A percentile compares a stretch with the other conserved stretches of the same genome.
phyloP scores from a whole-genome alignment of 2,113 vertebrate genomes.

The Harpagus bidentatus region DNA sequence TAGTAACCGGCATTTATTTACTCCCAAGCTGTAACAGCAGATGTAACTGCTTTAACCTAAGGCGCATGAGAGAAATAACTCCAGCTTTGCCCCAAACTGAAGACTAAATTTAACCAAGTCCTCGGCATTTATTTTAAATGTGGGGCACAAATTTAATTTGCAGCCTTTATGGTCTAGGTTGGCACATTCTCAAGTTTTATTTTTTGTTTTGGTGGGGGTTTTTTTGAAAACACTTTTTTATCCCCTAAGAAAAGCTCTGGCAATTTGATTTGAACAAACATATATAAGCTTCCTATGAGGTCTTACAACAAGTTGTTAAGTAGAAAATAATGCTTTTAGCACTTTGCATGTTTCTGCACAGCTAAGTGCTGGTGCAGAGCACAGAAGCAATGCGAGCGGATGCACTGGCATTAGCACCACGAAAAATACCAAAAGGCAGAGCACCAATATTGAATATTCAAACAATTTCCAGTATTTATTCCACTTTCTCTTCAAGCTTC shows the following conservation, averaged over 20 bases:
- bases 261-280: background rate
- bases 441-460: background rate
- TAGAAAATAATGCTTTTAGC: background rate
- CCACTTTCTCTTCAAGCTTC: background rate
- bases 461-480: background rate
- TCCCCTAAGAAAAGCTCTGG: background rate
- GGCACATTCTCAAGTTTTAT: background rate
- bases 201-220: background rate
- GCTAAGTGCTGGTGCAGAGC: background rate
- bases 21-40: background rate
- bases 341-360: background rate
- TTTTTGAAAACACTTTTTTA: background rate
- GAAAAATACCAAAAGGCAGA: background rate
- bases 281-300: background rate
- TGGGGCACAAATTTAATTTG: background rate
- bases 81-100: background rate
- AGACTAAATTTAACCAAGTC: background rate
- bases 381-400: fast-evolving
- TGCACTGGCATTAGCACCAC: fast-evolving
- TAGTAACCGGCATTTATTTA: background rate
- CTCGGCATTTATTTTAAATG: background rate
- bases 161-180: background rate
- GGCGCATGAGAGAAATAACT: background rate
- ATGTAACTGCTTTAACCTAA: background rate
- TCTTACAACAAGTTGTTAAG: background rate